A percentile compares a stretch with the other conserved stretches of the same genome.
These are phyloP conservation scores for Ahaetulla prasina DNA, from an alignment of 2,113 vertebrate genomes.

Conservation along the genomic window DNA sequence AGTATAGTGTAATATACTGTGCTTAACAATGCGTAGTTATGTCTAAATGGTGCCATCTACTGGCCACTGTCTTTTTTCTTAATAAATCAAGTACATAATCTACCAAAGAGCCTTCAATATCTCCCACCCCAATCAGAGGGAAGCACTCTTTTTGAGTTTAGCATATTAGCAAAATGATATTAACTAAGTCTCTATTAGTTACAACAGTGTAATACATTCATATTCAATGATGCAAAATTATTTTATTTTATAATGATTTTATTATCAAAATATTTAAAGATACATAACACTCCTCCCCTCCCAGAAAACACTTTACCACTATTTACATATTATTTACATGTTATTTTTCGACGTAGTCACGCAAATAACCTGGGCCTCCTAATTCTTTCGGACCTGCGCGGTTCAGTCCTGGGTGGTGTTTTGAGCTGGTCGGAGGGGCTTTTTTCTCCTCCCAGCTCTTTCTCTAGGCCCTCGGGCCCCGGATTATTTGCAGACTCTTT, in stretches of 20 bases:
- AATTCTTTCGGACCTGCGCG: no score
- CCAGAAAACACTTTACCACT: no score
- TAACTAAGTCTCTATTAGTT: neutral
- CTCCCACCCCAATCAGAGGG: neutral
- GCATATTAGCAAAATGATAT: neutral
- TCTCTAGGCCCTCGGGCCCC: no score
- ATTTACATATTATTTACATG: no score
- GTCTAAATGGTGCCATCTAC: slow-evolving; percentile 47
- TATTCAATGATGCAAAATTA: neutral
- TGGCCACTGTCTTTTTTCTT: slow-evolving; percentile 21
- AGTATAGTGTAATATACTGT: neutral
- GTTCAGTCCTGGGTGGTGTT: no score
- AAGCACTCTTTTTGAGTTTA: neutral
- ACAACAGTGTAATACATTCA: neutral
- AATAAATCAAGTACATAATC: neutral
- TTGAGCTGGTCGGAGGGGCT: no score
- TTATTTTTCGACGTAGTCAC: no score
- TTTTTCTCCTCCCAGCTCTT: no score
- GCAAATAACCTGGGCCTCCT: no score
- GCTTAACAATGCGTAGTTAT: neutral
- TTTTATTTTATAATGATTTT: slow-evolving; percentile 28
- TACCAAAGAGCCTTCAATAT: neutral
- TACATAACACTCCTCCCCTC: no score
- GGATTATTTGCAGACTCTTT: no score
- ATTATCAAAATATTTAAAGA: no score